These are phyloP conservation scores for Auanema freiburgensis DNA, from an alignment of 2,888 invertebrate genomes.

Conservation along the genomic window DNA sequence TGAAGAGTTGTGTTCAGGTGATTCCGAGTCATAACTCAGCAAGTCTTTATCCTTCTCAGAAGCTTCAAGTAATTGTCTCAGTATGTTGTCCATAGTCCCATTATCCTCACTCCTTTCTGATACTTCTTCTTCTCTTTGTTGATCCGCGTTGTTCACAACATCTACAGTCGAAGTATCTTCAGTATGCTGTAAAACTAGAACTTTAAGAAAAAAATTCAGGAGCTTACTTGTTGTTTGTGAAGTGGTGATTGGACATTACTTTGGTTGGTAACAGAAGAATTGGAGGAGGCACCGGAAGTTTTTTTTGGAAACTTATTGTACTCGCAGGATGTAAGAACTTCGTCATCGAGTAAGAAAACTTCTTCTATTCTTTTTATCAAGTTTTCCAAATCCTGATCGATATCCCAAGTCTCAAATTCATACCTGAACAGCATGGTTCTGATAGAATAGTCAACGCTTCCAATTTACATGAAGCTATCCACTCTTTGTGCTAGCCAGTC, in stretches of 20 bases:
- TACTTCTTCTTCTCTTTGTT: too few species aligned
- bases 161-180: too few species aligned
- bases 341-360: conserved; percentile 9
- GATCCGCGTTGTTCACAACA: too few species aligned
- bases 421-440: conserved; percentile 1
- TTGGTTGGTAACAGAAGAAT: too few species aligned
- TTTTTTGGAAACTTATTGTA: neutral
- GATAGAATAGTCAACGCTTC: neutral
- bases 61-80: too few species aligned
- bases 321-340: neutral
- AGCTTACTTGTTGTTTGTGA: too few species aligned
- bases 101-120: neutral
- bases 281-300: neutral
- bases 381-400: neutral
- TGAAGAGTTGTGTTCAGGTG: too few species aligned
- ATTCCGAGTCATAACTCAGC: too few species aligned
- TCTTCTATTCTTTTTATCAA: conserved; percentile 4
- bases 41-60: too few species aligned
- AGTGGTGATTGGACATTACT: too few species aligned
- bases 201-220: too few species aligned
- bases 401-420: conserved; percentile 13
- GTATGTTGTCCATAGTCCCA: neutral
- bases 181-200: too few species aligned
- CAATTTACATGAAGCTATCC: neutral
- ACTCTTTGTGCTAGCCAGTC: neutral